These are phyloP conservation scores for Euclidia mi DNA, from an alignment of 2,888 invertebrate genomes.

Conservation along the genomic window DNA sequence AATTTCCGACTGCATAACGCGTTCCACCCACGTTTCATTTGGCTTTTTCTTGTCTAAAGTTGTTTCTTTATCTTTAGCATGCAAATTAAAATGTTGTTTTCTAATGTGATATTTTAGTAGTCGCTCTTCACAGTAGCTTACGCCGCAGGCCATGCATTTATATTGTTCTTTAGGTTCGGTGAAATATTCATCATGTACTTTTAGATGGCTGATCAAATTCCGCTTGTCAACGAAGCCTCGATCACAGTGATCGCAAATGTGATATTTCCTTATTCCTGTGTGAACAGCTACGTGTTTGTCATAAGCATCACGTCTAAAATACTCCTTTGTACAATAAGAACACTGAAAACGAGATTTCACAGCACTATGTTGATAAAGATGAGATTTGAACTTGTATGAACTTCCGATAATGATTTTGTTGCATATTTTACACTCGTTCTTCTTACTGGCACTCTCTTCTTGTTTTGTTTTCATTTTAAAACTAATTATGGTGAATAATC, in stretches of 20 bases:
- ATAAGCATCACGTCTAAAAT: constrained; percentile 69
- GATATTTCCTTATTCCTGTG: constrained; percentile 54
- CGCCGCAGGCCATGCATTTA: constrained; percentile 70
- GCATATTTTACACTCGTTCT: constrained; percentile 64
- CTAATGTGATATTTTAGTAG: constrained; percentile 71
- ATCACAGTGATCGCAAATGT: constrained; percentile 73
- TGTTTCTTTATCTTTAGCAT: constrained; percentile 42
- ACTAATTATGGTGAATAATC: constrained; percentile 1
- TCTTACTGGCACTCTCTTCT: constrained; percentile 40
- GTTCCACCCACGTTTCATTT: constrained; percentile 80
- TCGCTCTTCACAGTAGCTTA: constrained; percentile 71
- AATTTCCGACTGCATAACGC: constrained; percentile 62
- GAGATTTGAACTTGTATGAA: constrained; percentile 60
- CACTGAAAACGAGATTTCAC: constrained; percentile 68
- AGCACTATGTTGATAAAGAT: constrained; percentile 69
- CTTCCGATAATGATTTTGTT: constrained; percentile 61
- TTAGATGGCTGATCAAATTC: constrained; percentile 70
- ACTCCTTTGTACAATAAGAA: constrained; percentile 66
- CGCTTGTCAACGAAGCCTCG: constrained; percentile 71
- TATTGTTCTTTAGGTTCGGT: constrained; percentile 36
- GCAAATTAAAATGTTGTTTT: constrained; percentile 71
- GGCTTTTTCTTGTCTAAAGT: constrained; percentile 57
- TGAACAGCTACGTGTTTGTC: constrained; percentile 63
- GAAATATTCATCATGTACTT: constrained; percentile 69
- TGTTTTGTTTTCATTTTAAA: constrained; percentile 41